Conservation (phyloP, 2,113 vertebrate genomes). For the human (Homo sapiens) region DNA sequence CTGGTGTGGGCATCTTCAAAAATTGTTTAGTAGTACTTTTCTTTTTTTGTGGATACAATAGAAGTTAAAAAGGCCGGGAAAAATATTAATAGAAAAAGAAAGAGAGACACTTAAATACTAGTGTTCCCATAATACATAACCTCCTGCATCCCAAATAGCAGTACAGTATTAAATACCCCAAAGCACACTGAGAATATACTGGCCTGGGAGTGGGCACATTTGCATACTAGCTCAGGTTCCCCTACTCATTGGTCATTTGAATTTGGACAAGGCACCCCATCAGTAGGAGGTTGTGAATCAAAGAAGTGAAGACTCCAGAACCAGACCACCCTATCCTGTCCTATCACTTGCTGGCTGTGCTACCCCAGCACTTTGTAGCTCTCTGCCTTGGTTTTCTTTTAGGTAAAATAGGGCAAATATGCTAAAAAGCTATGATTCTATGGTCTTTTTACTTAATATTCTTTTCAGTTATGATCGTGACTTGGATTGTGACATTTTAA, state of each 20-base stretch:
- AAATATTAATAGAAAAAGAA: background rate
- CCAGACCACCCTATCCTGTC: fast-evolving
- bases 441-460: background rate
- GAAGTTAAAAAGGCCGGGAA: background rate
- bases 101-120: background rate
- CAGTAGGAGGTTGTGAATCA: fast-evolving
- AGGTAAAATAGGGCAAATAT: background rate
- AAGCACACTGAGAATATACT: fast-evolving
- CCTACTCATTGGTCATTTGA: background rate
- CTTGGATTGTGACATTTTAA: background rate
- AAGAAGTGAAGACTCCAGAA: background rate
- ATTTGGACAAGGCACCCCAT: background rate
- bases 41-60: background rate
- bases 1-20: background rate
- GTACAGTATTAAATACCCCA: too few species aligned
- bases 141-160: too few species aligned
- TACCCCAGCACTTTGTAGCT: background rate
- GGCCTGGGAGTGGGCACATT: background rate
- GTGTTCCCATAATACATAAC: background rate
- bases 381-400: background rate
- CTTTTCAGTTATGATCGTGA: background rate
- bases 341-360: background rate
- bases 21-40: background rate
- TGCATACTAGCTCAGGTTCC: too few species aligned
- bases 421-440: background rate